Evolutionary conservation across 2,113 vertebrate genomes (phyloP).

Genomic region (Pygoscelis adeliae): DNA sequence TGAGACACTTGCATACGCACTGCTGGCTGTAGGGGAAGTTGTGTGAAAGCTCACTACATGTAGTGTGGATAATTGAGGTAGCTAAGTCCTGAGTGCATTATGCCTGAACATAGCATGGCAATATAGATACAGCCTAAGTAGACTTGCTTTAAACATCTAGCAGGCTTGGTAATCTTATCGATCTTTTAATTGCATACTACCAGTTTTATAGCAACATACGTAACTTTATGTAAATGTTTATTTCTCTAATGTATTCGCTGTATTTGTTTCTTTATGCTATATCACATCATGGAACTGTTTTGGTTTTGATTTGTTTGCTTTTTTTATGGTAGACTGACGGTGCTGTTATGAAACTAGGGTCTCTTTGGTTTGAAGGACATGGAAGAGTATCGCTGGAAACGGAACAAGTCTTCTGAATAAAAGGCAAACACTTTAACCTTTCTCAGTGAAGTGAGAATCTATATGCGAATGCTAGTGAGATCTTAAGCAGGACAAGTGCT

Average conservation of each 20-base stretch:
- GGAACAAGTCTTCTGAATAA: constrained; percentile 48
- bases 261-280: constrained; percentile 32
- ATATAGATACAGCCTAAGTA: not conserved
- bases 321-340: not conserved
- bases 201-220: not conserved
- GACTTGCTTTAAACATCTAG: not conserved
- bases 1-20: fast-evolving
- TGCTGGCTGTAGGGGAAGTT: not conserved
- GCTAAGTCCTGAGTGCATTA: not conserved
- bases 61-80: not conserved
- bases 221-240: constrained; percentile 6
- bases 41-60: not conserved
- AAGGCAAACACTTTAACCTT: constrained; percentile 35
- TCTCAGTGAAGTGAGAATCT: not conserved
- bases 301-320: constrained; percentile 18
- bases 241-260: constrained; percentile 10
- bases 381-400: constrained; percentile 11
- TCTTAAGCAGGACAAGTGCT: not conserved
- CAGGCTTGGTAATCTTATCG: not conserved
- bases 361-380: not conserved
- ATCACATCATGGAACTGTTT: not conserved
- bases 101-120: not conserved
- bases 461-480: not conserved
- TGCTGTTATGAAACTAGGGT: not conserved
- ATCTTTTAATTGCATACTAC: not conserved